Evolutionary conservation across 1,140 invertebrate genomes (phyloP), one percentile per base, ranked within the genome.

Genomic region (Drosophila athabasca): DNA sequence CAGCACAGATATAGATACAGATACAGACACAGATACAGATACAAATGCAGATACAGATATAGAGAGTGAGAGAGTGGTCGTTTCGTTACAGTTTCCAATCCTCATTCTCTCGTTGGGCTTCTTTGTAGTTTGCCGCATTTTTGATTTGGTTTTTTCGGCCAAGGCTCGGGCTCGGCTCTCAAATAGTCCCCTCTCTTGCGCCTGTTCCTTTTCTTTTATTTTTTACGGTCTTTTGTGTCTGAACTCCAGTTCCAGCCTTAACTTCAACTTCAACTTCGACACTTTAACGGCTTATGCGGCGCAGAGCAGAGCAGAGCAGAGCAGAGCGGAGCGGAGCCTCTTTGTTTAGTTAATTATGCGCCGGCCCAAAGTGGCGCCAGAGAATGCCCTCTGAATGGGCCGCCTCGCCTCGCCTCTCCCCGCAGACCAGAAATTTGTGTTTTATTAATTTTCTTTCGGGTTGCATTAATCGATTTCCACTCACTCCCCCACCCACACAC

Each of bases 81-180:
- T 79, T 89, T 88, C 80, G 83, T 89, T 88, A 85, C 83, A 89
- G 84, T 88, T 84, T 90, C 76, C 62, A 77, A 66, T 73, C 64
- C 58, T 76, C 61, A 69, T 19, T 55, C 29, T 43, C 62, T 61
- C 35, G 55, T 48, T 65, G 49, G 35, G 0, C 11, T 39, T 4
- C 83, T 87, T 87, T 87, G 82, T 87, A 79, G 51, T 87, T 87
- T 87, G 82, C 82, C 82, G 82, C 82, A 75, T 79, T 83, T 87
- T 79, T 87, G 82, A 79, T 79, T 87, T 87, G 74, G 54, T 78
- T 85, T 77, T 46, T 78, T 80, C 44, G 71, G 17, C 17, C 17
- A 0, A 19, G 17, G 17, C 17, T 19, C 17, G 0, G 17, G 17
- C 17, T 19, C 17, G n/a, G 70, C 72, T 79, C 72, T 79, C 67